Evolutionary conservation across 2,113 vertebrate genomes (phyloP), one percentile per base, ranked within the genome.

Genomic region (Sialia sialis): DNA sequence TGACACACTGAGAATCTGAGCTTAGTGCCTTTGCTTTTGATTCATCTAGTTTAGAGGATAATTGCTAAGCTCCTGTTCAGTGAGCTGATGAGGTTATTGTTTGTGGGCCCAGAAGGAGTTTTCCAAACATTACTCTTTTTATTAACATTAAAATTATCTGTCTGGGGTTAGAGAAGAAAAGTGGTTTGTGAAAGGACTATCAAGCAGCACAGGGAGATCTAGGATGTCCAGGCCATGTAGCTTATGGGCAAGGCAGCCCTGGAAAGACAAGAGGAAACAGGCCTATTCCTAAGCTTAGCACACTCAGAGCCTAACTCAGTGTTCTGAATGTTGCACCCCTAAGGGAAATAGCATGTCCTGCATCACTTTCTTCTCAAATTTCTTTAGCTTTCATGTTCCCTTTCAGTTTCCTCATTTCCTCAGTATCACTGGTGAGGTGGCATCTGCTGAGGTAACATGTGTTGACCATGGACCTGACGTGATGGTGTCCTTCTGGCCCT

Each of bases 391-490:
- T 46, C n/a, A 13, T 2, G 2, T n/a, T 66, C 23, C 30, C 30
- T 44, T 80, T 77, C 27, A 13, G 19, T 88, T 80, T 83, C 21
- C n/a, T 30, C 0, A 1, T 66, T 78, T 87, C 30, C 56, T 90
- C 62, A 39, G 9, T 54, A 32, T 54, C 64, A 36, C 25, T 73
- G 20, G 4, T 67, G 69, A 73, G 39, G 23, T 29, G 22, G 8
- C 25, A 46, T 49, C 25, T 43, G 30, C 29, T 62, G 56, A n/a
- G 26, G 27, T 2, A 4, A 66, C 11, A 19, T 5, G 4, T 0
- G 0, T 6, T 36, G 34, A 46, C 51, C 11, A 4, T 7, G 41
- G 29, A 26, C 17, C n/a, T 60, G 44, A 19, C 8, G 2, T 7
- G 10, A 15, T 17, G 21, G 8, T 52, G n/a, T 64, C 41, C 13